Conservation (phyloP, 2,888 invertebrate genomes). For the Hypomecis punctinalis region DNA sequence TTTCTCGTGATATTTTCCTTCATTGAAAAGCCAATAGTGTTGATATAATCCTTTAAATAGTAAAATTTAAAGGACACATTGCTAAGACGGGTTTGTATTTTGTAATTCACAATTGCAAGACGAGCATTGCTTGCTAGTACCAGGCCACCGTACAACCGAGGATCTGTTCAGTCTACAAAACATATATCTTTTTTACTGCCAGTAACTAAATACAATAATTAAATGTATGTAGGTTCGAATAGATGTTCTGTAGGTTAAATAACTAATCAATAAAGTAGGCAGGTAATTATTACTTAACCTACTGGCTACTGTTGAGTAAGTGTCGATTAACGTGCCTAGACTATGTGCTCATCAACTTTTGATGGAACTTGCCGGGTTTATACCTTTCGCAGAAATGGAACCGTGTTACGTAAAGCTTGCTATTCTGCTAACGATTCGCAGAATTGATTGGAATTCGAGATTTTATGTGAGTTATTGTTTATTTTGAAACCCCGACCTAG, state of each 20-base stretch:
- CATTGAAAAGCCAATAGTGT: too few relatives aligned
- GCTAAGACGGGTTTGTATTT: too few relatives aligned
- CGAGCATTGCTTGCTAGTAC: too few relatives aligned
- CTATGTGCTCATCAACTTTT: slow-evolving; percentile 21
- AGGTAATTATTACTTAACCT: slow-evolving; percentile 3
- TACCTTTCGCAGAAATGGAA: slow-evolving; percentile 23
- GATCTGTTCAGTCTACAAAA: too few relatives aligned
- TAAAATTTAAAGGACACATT: too few relatives aligned
- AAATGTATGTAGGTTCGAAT: background rate
- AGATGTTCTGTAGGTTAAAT: background rate
- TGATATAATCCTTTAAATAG: too few relatives aligned
- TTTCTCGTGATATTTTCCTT: too few relatives aligned
- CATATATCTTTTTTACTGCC: too few relatives aligned
- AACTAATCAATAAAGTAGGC: background rate
- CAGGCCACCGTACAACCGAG: too few relatives aligned
- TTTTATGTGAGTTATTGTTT: slow-evolving; percentile 16
- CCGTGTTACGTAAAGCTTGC: slow-evolving; percentile 25
- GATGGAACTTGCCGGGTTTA: slow-evolving; percentile 12
- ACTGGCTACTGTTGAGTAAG: slow-evolving; percentile 4
- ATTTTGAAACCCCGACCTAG: slow-evolving; percentile 23
- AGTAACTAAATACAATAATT: too few relatives aligned
- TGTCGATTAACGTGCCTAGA: slow-evolving; percentile 20
- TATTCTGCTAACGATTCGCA: slow-evolving; percentile 25
- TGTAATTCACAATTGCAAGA: too few relatives aligned
- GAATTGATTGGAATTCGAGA: slow-evolving; percentile 32